Evolutionary conservation across 64 coral and sea anemone species (phyloP).

Genomic region (Actinia equina): DNA sequence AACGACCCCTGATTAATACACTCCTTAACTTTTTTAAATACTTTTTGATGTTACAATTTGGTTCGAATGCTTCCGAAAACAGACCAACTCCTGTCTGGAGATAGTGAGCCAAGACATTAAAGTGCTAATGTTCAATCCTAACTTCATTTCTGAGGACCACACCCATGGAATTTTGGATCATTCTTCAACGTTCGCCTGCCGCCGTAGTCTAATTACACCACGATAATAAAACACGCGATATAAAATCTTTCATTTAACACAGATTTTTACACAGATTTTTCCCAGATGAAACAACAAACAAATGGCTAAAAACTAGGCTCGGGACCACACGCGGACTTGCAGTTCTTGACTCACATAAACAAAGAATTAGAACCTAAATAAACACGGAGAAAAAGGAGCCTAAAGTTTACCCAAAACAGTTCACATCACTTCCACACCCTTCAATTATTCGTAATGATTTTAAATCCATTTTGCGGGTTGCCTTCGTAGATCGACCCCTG

Average conservation of each 20-base stretch:
- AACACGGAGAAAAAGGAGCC: neutral
- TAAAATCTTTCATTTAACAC: neutral
- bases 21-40: neutral
- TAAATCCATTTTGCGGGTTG: too few species aligned
- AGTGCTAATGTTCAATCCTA: neutral
- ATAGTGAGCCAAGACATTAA: neutral
- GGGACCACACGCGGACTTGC: neutral
- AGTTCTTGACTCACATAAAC: neutral
- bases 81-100: neutral
- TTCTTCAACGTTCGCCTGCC: neutral
- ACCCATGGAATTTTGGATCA: neutral
- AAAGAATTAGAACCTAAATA: neutral
- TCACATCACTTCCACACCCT: neutral
- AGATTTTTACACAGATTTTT: neutral
- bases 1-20: neutral
- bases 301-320: neutral
- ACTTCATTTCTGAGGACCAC: neutral
- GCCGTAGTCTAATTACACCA: neutral
- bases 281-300: neutral
- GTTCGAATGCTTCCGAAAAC: neutral
- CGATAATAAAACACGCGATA: neutral
- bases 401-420: neutral
- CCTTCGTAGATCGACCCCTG: neutral
- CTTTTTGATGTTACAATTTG: neutral
- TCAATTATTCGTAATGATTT: too few species aligned